phyloP scores from a whole-genome alignment of 2,888 invertebrate genomes.

The Polia nebulosa region DNA sequence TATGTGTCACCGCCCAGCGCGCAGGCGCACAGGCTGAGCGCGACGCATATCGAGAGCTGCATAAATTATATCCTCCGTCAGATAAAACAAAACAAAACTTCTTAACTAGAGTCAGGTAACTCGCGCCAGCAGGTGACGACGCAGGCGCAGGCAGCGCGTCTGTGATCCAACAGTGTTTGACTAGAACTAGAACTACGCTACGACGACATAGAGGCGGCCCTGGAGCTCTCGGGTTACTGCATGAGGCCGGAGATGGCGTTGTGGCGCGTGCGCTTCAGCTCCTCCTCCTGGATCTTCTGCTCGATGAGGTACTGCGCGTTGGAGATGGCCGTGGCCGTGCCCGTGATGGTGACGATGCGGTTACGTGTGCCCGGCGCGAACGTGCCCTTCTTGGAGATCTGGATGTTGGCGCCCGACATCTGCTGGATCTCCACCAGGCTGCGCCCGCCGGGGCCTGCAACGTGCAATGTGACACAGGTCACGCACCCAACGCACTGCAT shows the following conservation, averaged over 20 bases:
- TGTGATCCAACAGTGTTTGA: conserved; percentile 71
- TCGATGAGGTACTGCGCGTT: conserved; percentile 98
- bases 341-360: conserved; percentile 98
- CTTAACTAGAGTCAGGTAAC: conserved; percentile 84
- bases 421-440: conserved; percentile 99
- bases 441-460: conserved; percentile 97
- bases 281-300: conserved; percentile 99
- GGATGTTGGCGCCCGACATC: conserved; percentile 99
- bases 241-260: conserved; percentile 94
- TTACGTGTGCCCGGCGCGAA: conserved; percentile 99
- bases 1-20: conserved; percentile 69
- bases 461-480: too few species aligned
- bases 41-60: conserved; percentile 79
- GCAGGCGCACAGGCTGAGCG: conserved; percentile 57
- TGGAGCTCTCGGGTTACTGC: conserved; percentile 89
- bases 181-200: conserved; percentile 73
- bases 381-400: conserved; percentile 99
- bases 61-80: conserved; percentile 75
- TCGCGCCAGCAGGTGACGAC: conserved; percentile 69
- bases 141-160: conserved; percentile 42
- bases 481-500: too few species aligned
- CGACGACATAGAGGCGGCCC: conserved; percentile 55
- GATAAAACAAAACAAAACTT: conserved; percentile 78
- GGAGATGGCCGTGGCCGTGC: conserved; percentile 96
- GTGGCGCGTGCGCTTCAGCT: conserved; percentile 98